Evolutionary conservation across 2,797 vertebrate genomes (phyloP).

Genomic region (Pantherophis alleghaniensis): DNA sequence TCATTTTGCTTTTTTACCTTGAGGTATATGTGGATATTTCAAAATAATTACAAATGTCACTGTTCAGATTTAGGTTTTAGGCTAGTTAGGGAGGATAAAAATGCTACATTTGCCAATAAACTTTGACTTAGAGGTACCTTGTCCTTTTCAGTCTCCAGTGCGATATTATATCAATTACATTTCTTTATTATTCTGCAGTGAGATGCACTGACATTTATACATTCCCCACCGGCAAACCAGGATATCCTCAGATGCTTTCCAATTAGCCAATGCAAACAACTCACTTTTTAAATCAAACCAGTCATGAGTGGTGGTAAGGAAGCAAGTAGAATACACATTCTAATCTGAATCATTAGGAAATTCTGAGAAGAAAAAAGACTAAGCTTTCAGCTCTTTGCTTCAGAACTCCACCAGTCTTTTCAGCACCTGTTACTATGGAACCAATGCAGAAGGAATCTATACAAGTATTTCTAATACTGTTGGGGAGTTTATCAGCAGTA

Average conservation of each 20-base stretch:
- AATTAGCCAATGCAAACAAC: slow-evolving; percentile 43
- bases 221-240: slow-evolving; percentile 7
- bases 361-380: neutral
- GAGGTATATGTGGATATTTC: neutral
- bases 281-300: slow-evolving; percentile 43
- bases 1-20: slow-evolving; percentile 40
- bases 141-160: slow-evolving; percentile 45
- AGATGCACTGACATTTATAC: slow-evolving; percentile 48
- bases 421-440: neutral
- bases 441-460: neutral
- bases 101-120: slow-evolving; percentile 36
- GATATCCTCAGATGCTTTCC: slow-evolving; percentile 40
- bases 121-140: slow-evolving; percentile 39
- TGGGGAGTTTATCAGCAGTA: neutral
- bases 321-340: slow-evolving; percentile 17
- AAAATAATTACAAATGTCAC: slow-evolving; percentile 48
- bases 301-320: slow-evolving; percentile 2
- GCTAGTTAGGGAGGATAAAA: slow-evolving; percentile 11
- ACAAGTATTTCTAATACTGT: neutral
- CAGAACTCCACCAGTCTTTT: neutral
- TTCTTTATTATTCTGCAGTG: slow-evolving; percentile 47
- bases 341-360: neutral
- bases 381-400: neutral
- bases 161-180: slow-evolving; percentile 39
- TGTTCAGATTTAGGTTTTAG: slow-evolving; percentile 31